Evolutionary conservation across 92 coral and sea anemone species (phyloP).

Genomic region (Siderastrea siderea): DNA sequence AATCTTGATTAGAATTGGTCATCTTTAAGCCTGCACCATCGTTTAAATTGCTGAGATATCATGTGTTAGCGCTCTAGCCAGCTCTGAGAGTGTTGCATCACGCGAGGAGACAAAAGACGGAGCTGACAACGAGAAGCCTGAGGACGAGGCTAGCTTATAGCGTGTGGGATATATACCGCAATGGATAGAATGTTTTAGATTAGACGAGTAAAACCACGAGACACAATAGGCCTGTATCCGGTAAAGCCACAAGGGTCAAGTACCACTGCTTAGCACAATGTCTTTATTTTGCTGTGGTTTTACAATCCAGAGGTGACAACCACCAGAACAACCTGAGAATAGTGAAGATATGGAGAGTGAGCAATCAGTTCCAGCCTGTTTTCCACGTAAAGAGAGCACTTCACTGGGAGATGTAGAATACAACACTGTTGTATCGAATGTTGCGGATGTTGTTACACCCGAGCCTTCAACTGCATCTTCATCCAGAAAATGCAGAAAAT

Average conservation of each 20-base stretch:
- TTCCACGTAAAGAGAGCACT: conserved; percentile 62
- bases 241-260: conserved; percentile 53
- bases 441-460: conserved; percentile 62
- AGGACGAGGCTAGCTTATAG: conserved; percentile 21
- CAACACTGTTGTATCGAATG: conserved; percentile 61
- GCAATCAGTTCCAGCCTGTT: conserved; percentile 57
- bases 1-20: conserved; percentile 23
- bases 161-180: conserved; percentile 17
- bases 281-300: conserved; percentile 61
- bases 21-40: conserved; percentile 21
- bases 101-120: conserved; percentile 28
- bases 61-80: conserved; percentile 18
- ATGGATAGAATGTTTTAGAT: conserved; percentile 29
- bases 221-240: conserved; percentile 51
- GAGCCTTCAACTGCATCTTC: conserved; percentile 57
- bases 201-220: conserved; percentile 39
- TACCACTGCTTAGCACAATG: conserved; percentile 56
- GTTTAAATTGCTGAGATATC: conserved; percentile 12
- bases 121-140: conserved; percentile 37
- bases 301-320: conserved; percentile 58
- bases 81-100: conserved; percentile 16
- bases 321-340: conserved; percentile 65
- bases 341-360: conserved; percentile 51
- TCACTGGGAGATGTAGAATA: conserved; percentile 65
- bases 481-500: conserved; percentile 56